phyloP scores from a whole-genome alignment of 2,797 vertebrate species.

The Schizopygopsis pylzovi region DNA sequence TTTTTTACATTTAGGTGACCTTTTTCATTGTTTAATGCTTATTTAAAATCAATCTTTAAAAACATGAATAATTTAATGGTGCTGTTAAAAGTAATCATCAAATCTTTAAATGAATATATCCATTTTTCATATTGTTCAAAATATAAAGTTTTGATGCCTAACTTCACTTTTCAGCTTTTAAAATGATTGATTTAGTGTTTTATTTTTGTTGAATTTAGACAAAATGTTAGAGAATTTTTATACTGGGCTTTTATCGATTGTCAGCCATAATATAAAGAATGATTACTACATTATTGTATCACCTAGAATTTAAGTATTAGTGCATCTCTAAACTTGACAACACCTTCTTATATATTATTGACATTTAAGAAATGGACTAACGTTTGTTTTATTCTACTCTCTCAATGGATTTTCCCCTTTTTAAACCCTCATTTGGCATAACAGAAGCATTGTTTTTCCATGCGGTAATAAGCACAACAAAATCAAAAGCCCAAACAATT shows the following conservation, averaged over 20 bases:
- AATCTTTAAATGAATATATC: not conserved
- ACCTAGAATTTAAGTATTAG: not conserved
- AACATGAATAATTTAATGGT: not conserved
- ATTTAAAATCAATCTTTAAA: not conserved
- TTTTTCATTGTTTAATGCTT: not conserved
- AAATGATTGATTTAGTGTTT: not conserved
- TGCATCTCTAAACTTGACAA: not conserved
- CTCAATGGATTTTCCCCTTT: not conserved
- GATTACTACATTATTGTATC: not conserved
- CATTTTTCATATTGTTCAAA: not conserved
- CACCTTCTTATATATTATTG: not conserved
- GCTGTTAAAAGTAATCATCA: not conserved
- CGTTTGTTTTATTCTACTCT: constrained; percentile 11
- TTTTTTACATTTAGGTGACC: too few species aligned
- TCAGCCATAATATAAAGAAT: not conserved
- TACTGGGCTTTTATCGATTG: not conserved
- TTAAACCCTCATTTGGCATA: not conserved
- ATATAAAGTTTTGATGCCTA: not conserved
- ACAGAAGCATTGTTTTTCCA: constrained; percentile 38
- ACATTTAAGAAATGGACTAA: constrained; percentile 1
- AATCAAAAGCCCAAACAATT: constrained; percentile 31
- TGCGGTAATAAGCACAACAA: constrained; percentile 21
- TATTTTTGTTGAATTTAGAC: not conserved
- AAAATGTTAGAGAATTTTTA: not conserved
- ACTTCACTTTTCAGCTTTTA: not conserved